Percentiles rank a stretch among this genome's conserved stretches.
Evolutionary conservation across 2,797 vertebrate genomes (phyloP).

Genomic region (Pangasius mekongensis): DNA sequence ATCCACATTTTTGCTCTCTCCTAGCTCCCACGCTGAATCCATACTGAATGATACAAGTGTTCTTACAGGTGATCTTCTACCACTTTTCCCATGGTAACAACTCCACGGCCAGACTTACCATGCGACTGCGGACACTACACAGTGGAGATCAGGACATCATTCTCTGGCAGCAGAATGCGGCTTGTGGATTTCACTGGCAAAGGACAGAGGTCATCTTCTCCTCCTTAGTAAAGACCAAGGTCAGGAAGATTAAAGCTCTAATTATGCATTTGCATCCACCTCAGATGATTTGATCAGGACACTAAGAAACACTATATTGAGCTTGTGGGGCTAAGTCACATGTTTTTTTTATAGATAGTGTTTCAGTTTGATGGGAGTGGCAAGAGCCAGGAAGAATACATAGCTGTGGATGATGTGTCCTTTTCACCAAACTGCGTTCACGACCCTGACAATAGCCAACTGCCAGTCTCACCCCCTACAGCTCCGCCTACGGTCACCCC

Average conservation of each 20-base stretch:
- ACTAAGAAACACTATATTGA: not conserved
- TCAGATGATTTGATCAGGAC: not conserved
- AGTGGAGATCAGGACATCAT: constrained; percentile 63
- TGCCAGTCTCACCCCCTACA: constrained; percentile 61
- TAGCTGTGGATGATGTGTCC: constrained; percentile 75
- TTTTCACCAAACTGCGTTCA: constrained; percentile 72
- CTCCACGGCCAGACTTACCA: constrained; percentile 53
- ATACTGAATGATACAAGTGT: not conserved
- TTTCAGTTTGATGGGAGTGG: constrained; percentile 65
- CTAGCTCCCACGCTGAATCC: not conserved
- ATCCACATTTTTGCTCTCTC: not conserved
- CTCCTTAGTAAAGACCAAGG: constrained; percentile 69
- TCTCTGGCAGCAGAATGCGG: constrained; percentile 64
- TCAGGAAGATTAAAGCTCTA: constrained; percentile 50
- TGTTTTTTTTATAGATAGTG: constrained; percentile 65
- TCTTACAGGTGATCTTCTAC: constrained; percentile 74
- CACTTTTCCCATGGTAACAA: constrained; percentile 66
- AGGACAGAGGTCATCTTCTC: constrained; percentile 72
- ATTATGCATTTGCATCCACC: not conserved
- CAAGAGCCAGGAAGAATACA: constrained; percentile 50
- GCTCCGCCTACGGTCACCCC: not conserved
- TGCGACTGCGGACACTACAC: constrained; percentile 57
- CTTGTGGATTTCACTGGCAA: constrained; percentile 70
- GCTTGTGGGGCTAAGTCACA: not conserved
- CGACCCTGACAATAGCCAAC: constrained; percentile 69